A percentile compares a stretch with the other conserved stretches of the same genome.
Evolutionary conservation across 30 jellyfish, hydroid and myxozoan genomes (phyloP).

Genomic region (Haliclystus octoradiatus): DNA sequence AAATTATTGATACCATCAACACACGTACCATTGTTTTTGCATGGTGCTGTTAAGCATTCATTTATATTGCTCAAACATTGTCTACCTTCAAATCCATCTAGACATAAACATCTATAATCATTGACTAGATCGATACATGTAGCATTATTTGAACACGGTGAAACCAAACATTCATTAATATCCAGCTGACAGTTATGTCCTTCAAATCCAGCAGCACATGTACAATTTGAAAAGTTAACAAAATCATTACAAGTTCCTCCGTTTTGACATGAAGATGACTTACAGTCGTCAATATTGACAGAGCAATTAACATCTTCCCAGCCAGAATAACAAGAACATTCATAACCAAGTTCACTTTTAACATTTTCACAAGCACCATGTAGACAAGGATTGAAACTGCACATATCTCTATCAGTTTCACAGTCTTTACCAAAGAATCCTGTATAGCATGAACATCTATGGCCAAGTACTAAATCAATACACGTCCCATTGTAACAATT

Average conservation of each 20-base stretch:
- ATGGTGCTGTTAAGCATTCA: slow-evolving; percentile 42
- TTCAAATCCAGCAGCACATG: not conserved
- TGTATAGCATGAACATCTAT: slow-evolving; percentile 4
- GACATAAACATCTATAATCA: slow-evolving; percentile 12
- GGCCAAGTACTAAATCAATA: slow-evolving; percentile 2
- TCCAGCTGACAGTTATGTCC: slow-evolving; percentile 14
- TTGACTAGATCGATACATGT: not conserved
- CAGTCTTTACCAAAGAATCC: slow-evolving; percentile 39
- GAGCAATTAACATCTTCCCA: slow-evolving; percentile 52
- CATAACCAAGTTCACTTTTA: slow-evolving; percentile 21
- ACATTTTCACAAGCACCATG: slow-evolving; percentile 17
- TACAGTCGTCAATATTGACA: slow-evolving; percentile 40
- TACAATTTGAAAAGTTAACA: not conserved
- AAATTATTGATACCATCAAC: slow-evolving; percentile 15
- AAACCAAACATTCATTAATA: slow-evolving; percentile 11
- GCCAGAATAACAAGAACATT: slow-evolving; percentile 52
- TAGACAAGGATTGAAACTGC: slow-evolving; percentile 30
- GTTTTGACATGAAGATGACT: slow-evolving; percentile 31
- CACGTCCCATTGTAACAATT: slow-evolving; percentile 19
- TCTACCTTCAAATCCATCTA: slow-evolving; percentile 33
- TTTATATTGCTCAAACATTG: slow-evolving; percentile 29
- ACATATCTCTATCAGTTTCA: slow-evolving; percentile 47
- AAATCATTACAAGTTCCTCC: slow-evolving; percentile 52
- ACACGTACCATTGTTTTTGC: slow-evolving; percentile 34
- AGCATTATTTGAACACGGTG: slow-evolving; percentile 30